phyloP scores from a whole-genome alignment of 1,140 invertebrate species.

The Brevipalpus yothersi region DNA sequence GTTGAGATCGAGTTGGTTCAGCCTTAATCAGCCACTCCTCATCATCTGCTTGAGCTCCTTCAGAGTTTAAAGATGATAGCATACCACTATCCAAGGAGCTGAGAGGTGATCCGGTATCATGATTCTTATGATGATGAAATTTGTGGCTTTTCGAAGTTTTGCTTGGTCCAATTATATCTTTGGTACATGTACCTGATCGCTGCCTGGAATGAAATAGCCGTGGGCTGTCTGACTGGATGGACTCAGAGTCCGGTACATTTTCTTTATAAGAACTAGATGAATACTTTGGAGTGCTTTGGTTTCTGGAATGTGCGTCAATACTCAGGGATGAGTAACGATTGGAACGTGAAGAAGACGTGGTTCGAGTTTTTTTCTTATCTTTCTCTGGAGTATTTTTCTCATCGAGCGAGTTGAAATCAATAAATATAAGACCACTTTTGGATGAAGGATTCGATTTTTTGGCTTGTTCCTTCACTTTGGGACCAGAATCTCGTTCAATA shows the following conservation, averaged over 20 bases:
- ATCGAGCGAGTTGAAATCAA: not conserved
- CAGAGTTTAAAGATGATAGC: not conserved
- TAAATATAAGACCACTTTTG: not conserved
- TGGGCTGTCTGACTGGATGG: too few relatives aligned
- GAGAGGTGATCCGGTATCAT: not conserved
- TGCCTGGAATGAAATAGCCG: too few relatives aligned
- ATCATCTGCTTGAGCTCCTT: not conserved
- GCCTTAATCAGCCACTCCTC: not conserved
- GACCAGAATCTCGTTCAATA: not conserved
- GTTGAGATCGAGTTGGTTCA: not conserved
- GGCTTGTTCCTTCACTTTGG: not conserved
- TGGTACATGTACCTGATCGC: too few relatives aligned
- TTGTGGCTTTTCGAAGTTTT: not conserved
- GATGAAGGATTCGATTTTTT: not conserved
- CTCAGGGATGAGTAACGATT: too few relatives aligned
- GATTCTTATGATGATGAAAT: not conserved
- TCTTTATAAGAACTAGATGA: too few relatives aligned
- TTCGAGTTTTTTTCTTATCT: too few relatives aligned
- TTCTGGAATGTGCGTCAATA: too few relatives aligned
- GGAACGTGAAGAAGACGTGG: too few relatives aligned
- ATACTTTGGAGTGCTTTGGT: too few relatives aligned
- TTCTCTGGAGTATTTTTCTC: too few relatives aligned
- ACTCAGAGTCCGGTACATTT: too few relatives aligned
- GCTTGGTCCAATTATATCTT: not conserved
- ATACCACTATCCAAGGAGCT: not conserved